These are phyloP conservation scores for Myoxocephalus aenaeus DNA, from an alignment of 2,797 vertebrate genomes.

Conservation along the genomic window DNA sequence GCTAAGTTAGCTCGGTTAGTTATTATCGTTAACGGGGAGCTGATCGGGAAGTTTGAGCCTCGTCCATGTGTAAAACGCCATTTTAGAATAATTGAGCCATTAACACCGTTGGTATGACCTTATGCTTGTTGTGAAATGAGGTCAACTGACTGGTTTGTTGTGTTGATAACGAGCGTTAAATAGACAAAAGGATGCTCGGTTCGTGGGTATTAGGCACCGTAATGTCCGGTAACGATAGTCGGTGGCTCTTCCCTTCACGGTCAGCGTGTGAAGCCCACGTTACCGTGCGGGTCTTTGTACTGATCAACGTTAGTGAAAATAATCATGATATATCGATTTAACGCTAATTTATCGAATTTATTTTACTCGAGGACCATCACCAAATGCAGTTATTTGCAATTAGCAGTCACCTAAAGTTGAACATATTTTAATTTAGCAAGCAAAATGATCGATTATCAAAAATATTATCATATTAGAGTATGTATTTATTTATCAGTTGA, in stretches of 20 bases:
- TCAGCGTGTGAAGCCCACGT: neutral
- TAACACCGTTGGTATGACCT: too few species aligned
- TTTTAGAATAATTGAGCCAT: neutral
- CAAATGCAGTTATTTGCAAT: rapidly evolving
- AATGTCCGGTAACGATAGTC: too few species aligned
- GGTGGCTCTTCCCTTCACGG: neutral
- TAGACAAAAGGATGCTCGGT: constrained; percentile 1
- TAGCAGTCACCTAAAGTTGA: neutral
- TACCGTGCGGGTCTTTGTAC: neutral
- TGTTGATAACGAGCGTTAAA: neutral
- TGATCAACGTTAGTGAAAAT: neutral
- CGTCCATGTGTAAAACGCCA: neutral
- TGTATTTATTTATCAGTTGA: neutral
- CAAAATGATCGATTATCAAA: neutral
- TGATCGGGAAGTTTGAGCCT: neutral
- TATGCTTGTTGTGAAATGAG: too few species aligned
- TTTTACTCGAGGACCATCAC: neutral
- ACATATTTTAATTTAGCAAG: neutral
- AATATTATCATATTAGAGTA: neutral
- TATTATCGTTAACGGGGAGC: neutral
- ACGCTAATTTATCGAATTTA: rapidly evolving
- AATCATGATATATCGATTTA: neutral
- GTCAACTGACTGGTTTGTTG: rapidly evolving
- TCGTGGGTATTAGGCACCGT: neutral
- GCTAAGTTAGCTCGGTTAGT: constrained; percentile 14